A percentile compares a stretch with the other conserved stretches of the same genome.
phyloP scores from a whole-genome alignment of 2,888 invertebrate genomes.

The Spodoptera picta region DNA sequence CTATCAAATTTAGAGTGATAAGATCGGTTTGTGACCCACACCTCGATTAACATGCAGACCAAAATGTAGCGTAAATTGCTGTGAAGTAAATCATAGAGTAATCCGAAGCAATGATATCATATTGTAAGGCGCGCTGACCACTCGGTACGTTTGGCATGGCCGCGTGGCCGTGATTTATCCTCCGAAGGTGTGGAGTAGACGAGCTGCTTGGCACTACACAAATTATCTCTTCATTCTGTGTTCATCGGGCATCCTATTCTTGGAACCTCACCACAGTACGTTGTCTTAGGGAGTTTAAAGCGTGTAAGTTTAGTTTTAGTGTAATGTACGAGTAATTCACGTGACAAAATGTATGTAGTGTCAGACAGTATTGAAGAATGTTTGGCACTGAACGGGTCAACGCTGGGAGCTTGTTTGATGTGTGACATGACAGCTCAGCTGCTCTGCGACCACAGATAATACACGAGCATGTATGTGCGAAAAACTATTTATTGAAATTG shows the following conservation, averaged over 20 bases:
- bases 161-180: slow-evolving; percentile 48
- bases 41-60: slow-evolving; percentile 9
- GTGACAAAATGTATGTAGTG: slow-evolving; percentile 15
- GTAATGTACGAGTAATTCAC: slow-evolving; percentile 8
- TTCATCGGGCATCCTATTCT: slow-evolving; percentile 45
- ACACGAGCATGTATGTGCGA: slow-evolving; percentile 9
- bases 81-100: slow-evolving; percentile 47
- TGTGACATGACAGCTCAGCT: slow-evolving; percentile 43
- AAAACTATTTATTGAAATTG: slow-evolving; percentile 23
- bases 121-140: slow-evolving; percentile 19
- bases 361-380: slow-evolving; percentile 48
- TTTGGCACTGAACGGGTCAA: slow-evolving; percentile 40
- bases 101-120: slow-evolving; percentile 50
- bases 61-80: slow-evolving; percentile 23
- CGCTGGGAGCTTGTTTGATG: slow-evolving; percentile 29
- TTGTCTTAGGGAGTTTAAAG: slow-evolving; percentile 21
- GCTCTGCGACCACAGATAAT: slow-evolving; percentile 27
- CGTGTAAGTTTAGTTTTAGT: slow-evolving; percentile 22
- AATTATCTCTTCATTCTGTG: slow-evolving; percentile 37
- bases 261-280: slow-evolving; percentile 11
- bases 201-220: slow-evolving; percentile 48
- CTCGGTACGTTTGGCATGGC: slow-evolving; percentile 47
- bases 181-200: slow-evolving; percentile 50
- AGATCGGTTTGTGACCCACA: slow-evolving; percentile 1
- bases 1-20: slow-evolving; percentile 3